Percentiles rank a stretch among this genome's conserved stretches.
Conservation (phyloP, 2,797 vertebrate species). For the Sebastes kiyomatsui region DNA sequence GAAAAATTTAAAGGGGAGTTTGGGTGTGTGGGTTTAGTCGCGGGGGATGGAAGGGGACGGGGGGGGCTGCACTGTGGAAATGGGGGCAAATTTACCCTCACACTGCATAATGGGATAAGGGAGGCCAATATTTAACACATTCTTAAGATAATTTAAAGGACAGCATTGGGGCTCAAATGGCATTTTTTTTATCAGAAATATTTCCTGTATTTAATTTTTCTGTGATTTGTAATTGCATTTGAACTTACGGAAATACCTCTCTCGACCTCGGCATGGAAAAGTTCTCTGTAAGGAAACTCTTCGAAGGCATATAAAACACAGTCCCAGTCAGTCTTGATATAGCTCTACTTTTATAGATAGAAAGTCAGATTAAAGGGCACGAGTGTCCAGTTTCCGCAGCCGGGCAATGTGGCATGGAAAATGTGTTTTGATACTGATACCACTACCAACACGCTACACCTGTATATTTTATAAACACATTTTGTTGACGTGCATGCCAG, state of each 20-base stretch:
- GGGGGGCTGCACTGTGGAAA: slow-evolving; percentile 64
- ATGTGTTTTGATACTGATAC: slow-evolving; percentile 54
- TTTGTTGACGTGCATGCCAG: neutral
- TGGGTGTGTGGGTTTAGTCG: slow-evolving; percentile 43
- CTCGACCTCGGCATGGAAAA: slow-evolving; percentile 1
- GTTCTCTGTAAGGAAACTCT: slow-evolving; percentile 24
- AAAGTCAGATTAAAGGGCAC: slow-evolving; percentile 53
- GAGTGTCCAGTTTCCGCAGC: slow-evolving; percentile 43
- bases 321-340: slow-evolving; percentile 45
- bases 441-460: slow-evolving; percentile 48
- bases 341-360: slow-evolving; percentile 57
- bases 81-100: slow-evolving; percentile 75
- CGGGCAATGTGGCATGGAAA: slow-evolving; percentile 43
- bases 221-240: slow-evolving; percentile 8
- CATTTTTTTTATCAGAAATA: neutral
- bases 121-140: slow-evolving; percentile 66
- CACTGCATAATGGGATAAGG: slow-evolving; percentile 74
- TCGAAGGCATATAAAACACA: slow-evolving; percentile 23
- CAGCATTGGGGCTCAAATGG: slow-evolving; percentile 7
- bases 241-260: neutral
- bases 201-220: neutral
- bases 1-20: slow-evolving; percentile 73
- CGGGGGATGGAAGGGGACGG: slow-evolving; percentile 34
- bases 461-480: slow-evolving; percentile 60
- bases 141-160: slow-evolving; percentile 61